Evolutionary conservation across 2,888 invertebrate genomes (phyloP).

Genomic region (Urechis unicinctus): DNA sequence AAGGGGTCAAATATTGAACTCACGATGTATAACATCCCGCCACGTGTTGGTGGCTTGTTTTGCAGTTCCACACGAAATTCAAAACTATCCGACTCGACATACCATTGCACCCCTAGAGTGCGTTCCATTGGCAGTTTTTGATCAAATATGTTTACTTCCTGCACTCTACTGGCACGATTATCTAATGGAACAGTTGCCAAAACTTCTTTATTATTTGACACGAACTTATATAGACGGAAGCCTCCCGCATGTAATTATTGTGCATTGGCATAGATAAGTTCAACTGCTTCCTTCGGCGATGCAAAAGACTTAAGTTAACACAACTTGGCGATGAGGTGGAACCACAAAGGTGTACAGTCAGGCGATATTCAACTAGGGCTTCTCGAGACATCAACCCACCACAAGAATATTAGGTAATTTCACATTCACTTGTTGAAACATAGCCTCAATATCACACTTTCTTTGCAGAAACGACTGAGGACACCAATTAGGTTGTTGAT

Average conservation of each 20-base stretch:
- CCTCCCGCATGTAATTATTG: not conserved
- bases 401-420: not conserved
- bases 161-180: not conserved
- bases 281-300: not conserved
- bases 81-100: not conserved
- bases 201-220: not conserved
- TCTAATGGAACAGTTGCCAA: constrained; percentile 1
- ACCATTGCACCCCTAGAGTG: not conserved
- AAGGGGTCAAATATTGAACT: constrained; percentile 6
- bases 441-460: not conserved
- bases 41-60: not conserved
- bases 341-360: constrained; percentile 1
- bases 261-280: not conserved
- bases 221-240: constrained; percentile 5
- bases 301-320: constrained; percentile 3
- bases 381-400: not conserved
- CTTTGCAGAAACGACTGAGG: not conserved
- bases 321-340: not conserved
- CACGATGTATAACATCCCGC: constrained; percentile 1
- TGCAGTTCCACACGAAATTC: not conserved
- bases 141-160: not conserved
- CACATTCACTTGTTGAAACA: not conserved
- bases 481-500: not conserved
- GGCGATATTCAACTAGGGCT: not conserved
- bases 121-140: constrained; percentile 1